Evolutionary conservation across 2,888 invertebrate genomes (phyloP), one percentile per base, ranked within the genome.

Genomic region (Acronicta aceris): DNA sequence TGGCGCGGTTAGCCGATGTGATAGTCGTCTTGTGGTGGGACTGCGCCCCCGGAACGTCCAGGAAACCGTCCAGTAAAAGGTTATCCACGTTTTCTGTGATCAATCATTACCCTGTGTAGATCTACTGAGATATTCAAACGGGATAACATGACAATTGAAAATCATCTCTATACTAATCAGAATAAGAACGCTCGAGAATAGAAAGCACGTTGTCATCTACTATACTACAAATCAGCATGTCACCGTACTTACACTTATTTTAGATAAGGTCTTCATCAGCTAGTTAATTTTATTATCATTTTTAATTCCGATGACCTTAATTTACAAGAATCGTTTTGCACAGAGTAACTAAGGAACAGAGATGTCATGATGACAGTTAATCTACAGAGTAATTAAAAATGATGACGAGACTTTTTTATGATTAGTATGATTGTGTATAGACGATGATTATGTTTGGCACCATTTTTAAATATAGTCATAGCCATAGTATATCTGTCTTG

Each of bases 41-140:
- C 27, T 84, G 21, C 13, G 88, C 64, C 33, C 69, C 81, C 27
- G 88, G 85, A 61, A 89, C 89, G 76, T 95, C 95, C 76, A 95
- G 86, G 87, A 95, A 95, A 61, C 95, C 95, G 73, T 95, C 95
- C 87, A 93, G 73, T 67, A 95, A 86, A 63, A 95, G 89, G 41
- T 91, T 91, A 84, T 94, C 81, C 51, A 82, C 89, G 71, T 95
- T 94, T 83, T 93, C 95, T 95, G 90, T 60, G 82, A 69, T 63
- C 71, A 81, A 74, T 77, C 59, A 49, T 51, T 49, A 66, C 53
- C 52, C 48, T 58, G 45, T 54, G 33, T 63, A 61, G n/a, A 25
- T 52, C 15, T 30, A 41, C n/a, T 56, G 16, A 10, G 33, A 38
- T 27, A 7, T 42, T 17, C 17, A n/a, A 38, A 30, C 5, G n/a